These are phyloP conservation scores for Toxotes chatareus DNA, from an alignment of 2,113 vertebrate species.

Conservation along the genomic window DNA sequence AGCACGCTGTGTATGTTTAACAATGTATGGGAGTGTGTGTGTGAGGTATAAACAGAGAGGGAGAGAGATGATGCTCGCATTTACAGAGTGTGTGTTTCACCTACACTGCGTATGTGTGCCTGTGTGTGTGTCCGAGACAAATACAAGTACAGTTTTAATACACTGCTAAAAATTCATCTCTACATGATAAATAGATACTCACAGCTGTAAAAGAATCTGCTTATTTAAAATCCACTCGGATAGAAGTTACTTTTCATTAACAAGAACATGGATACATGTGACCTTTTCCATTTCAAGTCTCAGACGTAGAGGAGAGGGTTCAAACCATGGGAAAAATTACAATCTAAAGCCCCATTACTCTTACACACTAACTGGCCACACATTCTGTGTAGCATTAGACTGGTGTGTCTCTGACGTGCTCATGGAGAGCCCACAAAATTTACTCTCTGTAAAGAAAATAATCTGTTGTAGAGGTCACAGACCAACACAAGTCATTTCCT, in stretches of 20 bases:
- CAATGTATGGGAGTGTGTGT: background rate
- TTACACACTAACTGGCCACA: background rate
- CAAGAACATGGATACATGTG: background rate
- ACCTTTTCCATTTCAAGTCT: background rate
- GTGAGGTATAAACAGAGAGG: background rate
- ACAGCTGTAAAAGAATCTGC: background rate
- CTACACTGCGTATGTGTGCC: background rate
- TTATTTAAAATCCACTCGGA: background rate
- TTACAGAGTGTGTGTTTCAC: background rate
- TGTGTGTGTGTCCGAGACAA: background rate
- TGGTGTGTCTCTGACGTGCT: background rate
- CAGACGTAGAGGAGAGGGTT: background rate
- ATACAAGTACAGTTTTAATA: background rate
- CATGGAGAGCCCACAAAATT: background rate
- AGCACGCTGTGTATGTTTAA: conserved; percentile 39
- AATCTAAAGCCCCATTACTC: background rate
- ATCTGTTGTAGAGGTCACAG: background rate
- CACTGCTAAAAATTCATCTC: background rate
- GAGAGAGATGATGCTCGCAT: background rate
- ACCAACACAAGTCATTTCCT: conserved; percentile 13
- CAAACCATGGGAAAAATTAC: conserved; percentile 2
- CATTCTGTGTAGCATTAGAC: background rate
- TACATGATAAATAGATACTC: background rate
- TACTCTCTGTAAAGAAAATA: background rate
- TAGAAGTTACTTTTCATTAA: background rate